phyloP scores from a whole-genome alignment of 1,140 invertebrate species.

The Globodera rostochiensis region DNA sequence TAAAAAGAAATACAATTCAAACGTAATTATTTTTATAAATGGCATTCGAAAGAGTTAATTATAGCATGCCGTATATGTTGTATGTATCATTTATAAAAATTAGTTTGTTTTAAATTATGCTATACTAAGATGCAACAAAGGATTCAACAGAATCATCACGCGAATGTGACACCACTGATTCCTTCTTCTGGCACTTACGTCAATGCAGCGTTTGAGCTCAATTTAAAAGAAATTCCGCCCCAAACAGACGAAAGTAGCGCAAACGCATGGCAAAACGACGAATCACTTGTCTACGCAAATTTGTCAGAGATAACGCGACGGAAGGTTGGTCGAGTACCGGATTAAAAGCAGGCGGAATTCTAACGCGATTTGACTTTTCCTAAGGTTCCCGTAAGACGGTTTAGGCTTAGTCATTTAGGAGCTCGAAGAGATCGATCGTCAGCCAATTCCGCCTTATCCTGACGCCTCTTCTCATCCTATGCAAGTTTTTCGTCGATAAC shows the following conservation, averaged over 20 bases:
- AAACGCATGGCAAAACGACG: conserved; percentile 22
- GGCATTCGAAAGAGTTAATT: no score
- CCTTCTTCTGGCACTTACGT: conserved; percentile 10
- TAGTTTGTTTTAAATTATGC: no score
- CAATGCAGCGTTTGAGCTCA: conserved; percentile 23
- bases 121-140: neutral
- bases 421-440: conserved; percentile 34
- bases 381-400: no score
- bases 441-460: conserved; percentile 36
- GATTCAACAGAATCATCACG: neutral
- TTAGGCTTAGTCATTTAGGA: conserved; percentile 11
- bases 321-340: neutral
- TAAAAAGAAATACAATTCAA: no score
- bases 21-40: no score
- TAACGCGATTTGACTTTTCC: neutral
- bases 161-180: neutral
- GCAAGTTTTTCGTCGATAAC: neutral
- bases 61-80: no score
- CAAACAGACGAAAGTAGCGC: neutral
- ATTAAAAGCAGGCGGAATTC: neutral
- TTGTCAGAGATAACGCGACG: conserved; percentile 40
- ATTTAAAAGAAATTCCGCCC: neutral
- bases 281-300: conserved; percentile 42
- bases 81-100: no score
- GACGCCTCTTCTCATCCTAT: conserved; percentile 14